Evolutionary conservation across 2,113 vertebrate species (phyloP).

Genomic region (Bubo bubo): DNA sequence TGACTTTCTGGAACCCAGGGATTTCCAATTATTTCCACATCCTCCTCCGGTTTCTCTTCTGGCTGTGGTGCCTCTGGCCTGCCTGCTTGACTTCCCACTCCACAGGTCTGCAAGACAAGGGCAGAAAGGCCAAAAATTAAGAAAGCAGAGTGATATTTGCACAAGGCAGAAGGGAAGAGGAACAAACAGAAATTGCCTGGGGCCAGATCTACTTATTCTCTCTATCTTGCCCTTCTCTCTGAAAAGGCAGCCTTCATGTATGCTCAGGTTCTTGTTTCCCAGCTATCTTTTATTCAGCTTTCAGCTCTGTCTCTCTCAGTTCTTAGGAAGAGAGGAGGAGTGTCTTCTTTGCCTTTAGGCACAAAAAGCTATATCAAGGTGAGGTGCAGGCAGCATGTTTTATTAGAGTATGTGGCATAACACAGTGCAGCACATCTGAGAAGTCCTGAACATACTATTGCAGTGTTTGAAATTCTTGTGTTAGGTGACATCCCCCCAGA

Average conservation of each 20-base stretch:
- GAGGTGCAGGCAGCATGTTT: background rate
- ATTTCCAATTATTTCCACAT: constrained; percentile 68
- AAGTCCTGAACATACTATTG: background rate
- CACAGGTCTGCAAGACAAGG: constrained; percentile 6
- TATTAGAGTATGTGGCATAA: background rate
- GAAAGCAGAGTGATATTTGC: background rate
- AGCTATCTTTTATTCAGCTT: background rate
- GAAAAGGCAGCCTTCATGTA: background rate
- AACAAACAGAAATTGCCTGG: constrained; percentile 11
- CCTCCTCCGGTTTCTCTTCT: constrained; percentile 54
- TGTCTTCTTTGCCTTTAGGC: background rate
- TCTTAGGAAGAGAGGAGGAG: background rate
- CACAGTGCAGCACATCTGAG: background rate
- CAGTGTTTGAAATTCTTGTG: background rate
- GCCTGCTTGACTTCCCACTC: constrained; percentile 32
- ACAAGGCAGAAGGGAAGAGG: background rate
- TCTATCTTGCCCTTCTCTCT: background rate
- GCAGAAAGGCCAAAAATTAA: background rate
- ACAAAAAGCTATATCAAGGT: background rate
- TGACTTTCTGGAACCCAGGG: constrained; percentile 64
- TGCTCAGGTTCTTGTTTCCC: constrained; percentile 11
- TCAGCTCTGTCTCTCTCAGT: background rate
- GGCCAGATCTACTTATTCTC: background rate
- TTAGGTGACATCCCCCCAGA: background rate
- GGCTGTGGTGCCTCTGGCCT: constrained; percentile 19